Evolutionary conservation across 2,113 vertebrate species (phyloP).

Genomic region (Cairina moschata): DNA sequence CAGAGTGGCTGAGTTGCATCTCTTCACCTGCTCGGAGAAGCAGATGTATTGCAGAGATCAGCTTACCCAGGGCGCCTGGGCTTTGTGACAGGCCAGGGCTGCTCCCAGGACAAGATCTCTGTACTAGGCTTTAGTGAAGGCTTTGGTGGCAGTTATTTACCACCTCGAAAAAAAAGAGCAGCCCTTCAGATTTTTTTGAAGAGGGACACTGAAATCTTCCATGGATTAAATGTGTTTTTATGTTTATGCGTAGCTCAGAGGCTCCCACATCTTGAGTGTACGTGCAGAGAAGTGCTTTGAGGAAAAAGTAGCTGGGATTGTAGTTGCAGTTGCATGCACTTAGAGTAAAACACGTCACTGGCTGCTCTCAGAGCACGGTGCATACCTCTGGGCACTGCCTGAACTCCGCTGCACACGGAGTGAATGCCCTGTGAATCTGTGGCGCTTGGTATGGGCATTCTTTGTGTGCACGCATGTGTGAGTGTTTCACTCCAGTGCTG

Average conservation of each 20-base stretch:
- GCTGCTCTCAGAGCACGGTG: neutral
- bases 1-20: neutral
- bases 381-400: neutral
- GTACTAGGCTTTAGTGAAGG: neutral
- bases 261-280: neutral
- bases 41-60: neutral
- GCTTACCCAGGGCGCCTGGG: neutral
- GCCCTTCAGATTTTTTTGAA: neutral
- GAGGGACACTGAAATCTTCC: neutral
- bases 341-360: fast-evolving
- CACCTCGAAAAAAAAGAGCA: neutral
- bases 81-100: neutral
- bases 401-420: neutral
- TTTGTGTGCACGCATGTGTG: fast-evolving
- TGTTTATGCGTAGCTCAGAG: neutral
- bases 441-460: neutral
- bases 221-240: neutral
- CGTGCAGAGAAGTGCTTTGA: neutral
- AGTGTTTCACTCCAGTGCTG: neutral
- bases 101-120: neutral
- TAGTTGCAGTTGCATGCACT: fast-evolving
- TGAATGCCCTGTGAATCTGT: neutral
- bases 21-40: neutral
- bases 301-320: neutral
- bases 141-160: neutral